Conservation (phyloP, 2,888 invertebrate genomes). For the Diploptera punctata region DNA sequence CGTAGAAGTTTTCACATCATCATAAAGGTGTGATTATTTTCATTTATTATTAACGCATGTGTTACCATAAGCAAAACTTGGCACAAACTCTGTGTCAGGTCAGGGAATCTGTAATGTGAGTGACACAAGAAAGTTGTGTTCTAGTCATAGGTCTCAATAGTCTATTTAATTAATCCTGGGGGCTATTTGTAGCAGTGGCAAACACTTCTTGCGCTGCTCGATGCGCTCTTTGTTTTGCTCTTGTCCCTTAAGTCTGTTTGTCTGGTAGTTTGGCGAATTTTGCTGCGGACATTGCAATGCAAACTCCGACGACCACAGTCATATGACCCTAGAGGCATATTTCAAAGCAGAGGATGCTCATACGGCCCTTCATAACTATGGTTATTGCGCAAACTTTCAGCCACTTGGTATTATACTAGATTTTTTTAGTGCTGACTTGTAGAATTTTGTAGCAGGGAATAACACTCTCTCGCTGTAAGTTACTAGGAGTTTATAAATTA, state of each 20-base stretch:
- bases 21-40: too few relatives aligned
- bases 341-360: neutral
- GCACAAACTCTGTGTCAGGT: too few relatives aligned
- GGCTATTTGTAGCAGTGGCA: neutral
- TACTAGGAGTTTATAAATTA: too few relatives aligned
- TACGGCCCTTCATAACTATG: neutral
- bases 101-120: too few relatives aligned
- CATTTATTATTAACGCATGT: too few relatives aligned
- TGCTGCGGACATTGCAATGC: neutral
- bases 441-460: too few relatives aligned
- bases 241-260: constrained; percentile 2
- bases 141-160: neutral
- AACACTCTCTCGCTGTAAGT: too few relatives aligned
- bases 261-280: neutral
- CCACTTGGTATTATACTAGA: neutral
- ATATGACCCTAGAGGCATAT: constrained; percentile 8
- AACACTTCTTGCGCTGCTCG: neutral
- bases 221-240: neutral
- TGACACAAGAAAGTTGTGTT: too few relatives aligned
- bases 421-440: too few relatives aligned
- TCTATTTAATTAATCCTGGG: constrained; percentile 14
- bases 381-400: neutral
- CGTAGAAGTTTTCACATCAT: too few relatives aligned
- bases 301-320: neutral
- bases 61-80: too few relatives aligned